Percentiles rank a stretch among this genome's conserved stretches.
These are phyloP conservation scores for Sminthurinus aureus DNA, from an alignment of 2,888 invertebrate species.

Conservation along the genomic window DNA sequence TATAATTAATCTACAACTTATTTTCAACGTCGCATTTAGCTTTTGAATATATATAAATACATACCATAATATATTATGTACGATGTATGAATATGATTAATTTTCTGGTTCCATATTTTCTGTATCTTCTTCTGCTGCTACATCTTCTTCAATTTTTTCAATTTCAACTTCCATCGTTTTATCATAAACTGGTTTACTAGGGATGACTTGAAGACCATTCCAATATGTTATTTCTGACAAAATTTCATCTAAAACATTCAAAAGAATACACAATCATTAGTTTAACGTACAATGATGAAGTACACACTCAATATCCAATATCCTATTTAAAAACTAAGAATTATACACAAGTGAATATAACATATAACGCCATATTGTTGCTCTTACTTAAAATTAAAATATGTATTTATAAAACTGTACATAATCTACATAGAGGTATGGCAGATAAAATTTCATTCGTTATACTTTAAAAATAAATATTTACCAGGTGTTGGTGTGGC, in stretches of 20 bases:
- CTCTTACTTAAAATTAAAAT: no score
- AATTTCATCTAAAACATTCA: slow-evolving; percentile 65
- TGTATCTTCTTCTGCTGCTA: slow-evolving; percentile 67
- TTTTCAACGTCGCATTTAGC: no score
- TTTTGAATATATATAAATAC: no score
- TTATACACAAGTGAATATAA: no score
- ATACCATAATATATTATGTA: neutral
- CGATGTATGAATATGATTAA: slow-evolving; percentile 1
- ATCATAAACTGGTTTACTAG: slow-evolving; percentile 92
- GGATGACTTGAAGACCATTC: slow-evolving; percentile 95
- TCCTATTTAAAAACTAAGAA: no score
- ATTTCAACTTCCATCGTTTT: slow-evolving; percentile 75
- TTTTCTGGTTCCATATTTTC: slow-evolving; percentile 44
- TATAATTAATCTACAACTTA: no score
- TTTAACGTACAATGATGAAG: no score
- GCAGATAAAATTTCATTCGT: neutral
- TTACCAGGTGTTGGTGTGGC: slow-evolving; percentile 40
- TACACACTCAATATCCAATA: no score
- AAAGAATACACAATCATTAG: neutral
- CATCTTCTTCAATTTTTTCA: slow-evolving; percentile 64
- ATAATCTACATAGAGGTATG: neutral
- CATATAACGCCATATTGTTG: neutral
- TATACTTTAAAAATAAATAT: neutral
- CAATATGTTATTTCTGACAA: slow-evolving; percentile 93
- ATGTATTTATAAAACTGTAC: neutral